Base-by-base conservation (phyloP, 1,140 invertebrate genomes). In the Neelides sp. region DNA sequence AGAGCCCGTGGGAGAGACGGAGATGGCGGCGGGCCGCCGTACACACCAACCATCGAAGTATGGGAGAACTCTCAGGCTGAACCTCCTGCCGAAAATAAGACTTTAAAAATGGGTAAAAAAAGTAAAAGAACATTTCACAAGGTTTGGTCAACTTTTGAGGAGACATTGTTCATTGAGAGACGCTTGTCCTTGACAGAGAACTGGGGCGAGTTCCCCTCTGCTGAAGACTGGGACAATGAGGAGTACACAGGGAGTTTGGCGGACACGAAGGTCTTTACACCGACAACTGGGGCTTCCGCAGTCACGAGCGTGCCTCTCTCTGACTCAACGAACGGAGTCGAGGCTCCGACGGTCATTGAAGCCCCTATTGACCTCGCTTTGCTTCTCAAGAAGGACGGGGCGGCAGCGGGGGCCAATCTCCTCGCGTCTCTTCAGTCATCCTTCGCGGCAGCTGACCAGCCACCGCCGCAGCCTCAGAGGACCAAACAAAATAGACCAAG, bases 171-270 rank as follows among this genome's bases (percentile, higher is more conserved):
- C n/a, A n/a, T n/a, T n/a, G n/a, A n/a, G n/a, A n/a, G n/a, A n/a
- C n/a, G n/a, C n/a, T n/a, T n/a, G n/a, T 36, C 4, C 4, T 15
- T 37, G 30, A 20, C 30, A 58, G 58, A 57, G 28, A 48, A 61
- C 19, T 61, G 59, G 59, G 45, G 48, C n/a, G 59, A 57, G 37
- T 61, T 61, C 54, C 55, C 55, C 27, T 48, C 70, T 12, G 72
- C 78, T 62, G 85, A 89, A 69, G 87, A 93, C 63, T 93, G 89
- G 90, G 88, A 89, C 66, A 89, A 90, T 64, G 89, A 93, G 69
- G 87, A 91, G 64, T 94, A 91, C 71, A 88, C 86, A 10, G 88
- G 88, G 48, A 90, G 85, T 54, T 71, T 93, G 47, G 82, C 86
- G 47, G 90, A 94, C 64, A 90, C 85, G n/a, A 93, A 93, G 73